phyloP scores from a whole-genome alignment of 2,888 invertebrate genomes.

The Tiliacea citrago region DNA sequence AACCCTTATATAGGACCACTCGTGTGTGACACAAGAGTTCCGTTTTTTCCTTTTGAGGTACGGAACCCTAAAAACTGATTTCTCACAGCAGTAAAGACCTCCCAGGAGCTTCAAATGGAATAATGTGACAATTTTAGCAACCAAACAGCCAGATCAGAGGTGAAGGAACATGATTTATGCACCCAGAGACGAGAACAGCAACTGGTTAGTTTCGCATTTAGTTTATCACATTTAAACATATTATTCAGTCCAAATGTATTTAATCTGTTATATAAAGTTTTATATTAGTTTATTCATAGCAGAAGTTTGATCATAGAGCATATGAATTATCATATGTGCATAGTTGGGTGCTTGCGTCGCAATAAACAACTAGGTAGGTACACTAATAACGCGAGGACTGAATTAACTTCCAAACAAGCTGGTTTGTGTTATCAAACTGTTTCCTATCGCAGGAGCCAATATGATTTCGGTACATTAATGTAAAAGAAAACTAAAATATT shows the following conservation, averaged over 20 bases:
- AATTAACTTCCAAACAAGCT: neutral
- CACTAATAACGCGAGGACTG: neutral
- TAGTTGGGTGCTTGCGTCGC: too few species aligned
- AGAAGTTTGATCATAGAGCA: neutral
- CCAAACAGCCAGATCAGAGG: neutral
- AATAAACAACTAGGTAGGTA: neutral
- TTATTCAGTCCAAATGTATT: neutral
- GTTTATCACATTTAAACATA: neutral
- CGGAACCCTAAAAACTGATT: neutral
- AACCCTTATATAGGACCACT: too few species aligned
- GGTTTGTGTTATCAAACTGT: conserved; percentile 16
- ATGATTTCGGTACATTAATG: conserved; percentile 35
- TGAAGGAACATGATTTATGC: neutral
- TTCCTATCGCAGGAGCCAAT: conserved; percentile 28
- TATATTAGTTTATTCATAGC: neutral
- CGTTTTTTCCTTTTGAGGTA: too few species aligned
- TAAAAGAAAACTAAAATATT: conserved; percentile 70
- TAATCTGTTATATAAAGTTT: neutral
- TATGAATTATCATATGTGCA: too few species aligned
- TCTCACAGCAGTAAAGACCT: neutral
- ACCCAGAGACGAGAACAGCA: neutral
- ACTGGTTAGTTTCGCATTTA: neutral
- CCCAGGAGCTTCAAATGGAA: neutral
- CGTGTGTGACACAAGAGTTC: too few species aligned
- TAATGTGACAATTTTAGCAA: neutral